phyloP scores from a whole-genome alignment of 2,797 vertebrate genomes.

The Enteromius viviparus region DNA sequence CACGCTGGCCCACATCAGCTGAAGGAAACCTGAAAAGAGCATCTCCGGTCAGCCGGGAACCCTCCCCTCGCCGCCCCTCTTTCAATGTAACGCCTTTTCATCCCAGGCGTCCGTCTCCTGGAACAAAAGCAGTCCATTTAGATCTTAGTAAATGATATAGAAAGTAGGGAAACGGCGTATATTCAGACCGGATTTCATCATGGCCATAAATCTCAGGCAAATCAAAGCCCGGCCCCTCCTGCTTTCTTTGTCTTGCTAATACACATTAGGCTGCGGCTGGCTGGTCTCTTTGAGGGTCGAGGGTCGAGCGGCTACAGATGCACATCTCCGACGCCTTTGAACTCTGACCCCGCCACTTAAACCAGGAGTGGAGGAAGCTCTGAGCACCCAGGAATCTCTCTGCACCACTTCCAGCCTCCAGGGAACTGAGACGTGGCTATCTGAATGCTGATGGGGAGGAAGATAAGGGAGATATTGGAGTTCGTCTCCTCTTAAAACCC shows the following conservation, averaged over 20 bases:
- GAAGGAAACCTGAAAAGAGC: constrained; percentile 69
- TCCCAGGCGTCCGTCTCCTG: constrained; percentile 77
- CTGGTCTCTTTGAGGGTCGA: constrained; percentile 88
- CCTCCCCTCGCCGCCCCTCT: constrained; percentile 66
- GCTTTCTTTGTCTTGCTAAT: constrained; percentile 94
- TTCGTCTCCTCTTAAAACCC: not conserved
- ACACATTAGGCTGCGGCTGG: constrained; percentile 90
- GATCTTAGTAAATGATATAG: constrained; percentile 85
- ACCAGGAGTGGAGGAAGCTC: constrained; percentile 50
- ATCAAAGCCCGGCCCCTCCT: constrained; percentile 84
- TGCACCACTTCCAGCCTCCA: constrained; percentile 62
- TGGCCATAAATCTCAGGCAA: constrained; percentile 93
- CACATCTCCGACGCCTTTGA: constrained; percentile 82
- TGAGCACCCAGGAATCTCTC: constrained; percentile 62
- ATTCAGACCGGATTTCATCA: constrained; percentile 88
- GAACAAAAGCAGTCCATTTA: constrained; percentile 82
- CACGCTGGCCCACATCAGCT: constrained; percentile 68
- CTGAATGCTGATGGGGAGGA: constrained; percentile 19
- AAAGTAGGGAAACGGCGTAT: constrained; percentile 82
- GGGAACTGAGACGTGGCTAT: constrained; percentile 45
- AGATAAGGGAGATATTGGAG: constrained; percentile 7
- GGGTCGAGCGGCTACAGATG: constrained; percentile 86
- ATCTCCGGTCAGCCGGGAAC: constrained; percentile 59
- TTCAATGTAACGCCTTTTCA: constrained; percentile 85
- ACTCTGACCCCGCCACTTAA: constrained; percentile 80